Percentiles rank a stretch among this genome's conserved stretches.
These are phyloP conservation scores for Sebastes kiyomatsui DNA, from an alignment of 2,797 vertebrate genomes.

Conservation along the genomic window DNA sequence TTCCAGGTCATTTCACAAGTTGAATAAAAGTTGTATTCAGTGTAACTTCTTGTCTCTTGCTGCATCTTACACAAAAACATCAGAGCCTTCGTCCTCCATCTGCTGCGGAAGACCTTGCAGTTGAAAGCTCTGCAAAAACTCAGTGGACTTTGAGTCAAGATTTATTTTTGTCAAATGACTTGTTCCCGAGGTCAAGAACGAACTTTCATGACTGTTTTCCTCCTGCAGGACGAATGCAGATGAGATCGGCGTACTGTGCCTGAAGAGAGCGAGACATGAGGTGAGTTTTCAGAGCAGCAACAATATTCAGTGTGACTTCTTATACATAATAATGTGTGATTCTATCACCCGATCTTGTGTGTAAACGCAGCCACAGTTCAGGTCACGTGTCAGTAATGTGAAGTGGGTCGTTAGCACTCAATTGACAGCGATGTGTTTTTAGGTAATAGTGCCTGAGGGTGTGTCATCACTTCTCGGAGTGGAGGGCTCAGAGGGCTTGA, in stretches of 20 bases:
- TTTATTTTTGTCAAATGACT: not conserved
- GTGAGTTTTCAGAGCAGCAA: constrained; percentile 70
- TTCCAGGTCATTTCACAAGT: not conserved
- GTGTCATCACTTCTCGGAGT: constrained; percentile 70
- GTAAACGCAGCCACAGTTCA: not conserved
- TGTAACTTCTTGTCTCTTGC: not conserved
- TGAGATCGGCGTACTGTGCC: constrained; percentile 77
- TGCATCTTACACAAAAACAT: not conserved
- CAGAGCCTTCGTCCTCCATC: not conserved
- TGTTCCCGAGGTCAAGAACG: not conserved
- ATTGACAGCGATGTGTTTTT: constrained; percentile 37
- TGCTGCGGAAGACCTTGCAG: not conserved
- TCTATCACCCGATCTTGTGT: not conserved
- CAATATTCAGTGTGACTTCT: not conserved
- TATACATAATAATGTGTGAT: not conserved
- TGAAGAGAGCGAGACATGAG: constrained; percentile 92
- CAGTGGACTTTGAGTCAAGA: not conserved
- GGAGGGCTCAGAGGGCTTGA: constrained; percentile 80
- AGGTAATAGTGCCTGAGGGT: constrained; percentile 78
- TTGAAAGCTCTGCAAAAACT: not conserved
- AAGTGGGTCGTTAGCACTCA: not conserved
- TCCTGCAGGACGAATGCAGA: constrained; percentile 84
- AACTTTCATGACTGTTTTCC: constrained; percentile 23
- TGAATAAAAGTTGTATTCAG: not conserved
- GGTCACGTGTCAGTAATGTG: not conserved